Percentiles rank a stretch among this genome's conserved stretches.
These are phyloP conservation scores for Sturnira hondurensis DNA, from an alignment of 2,113 vertebrate species.

Conservation along the genomic window DNA sequence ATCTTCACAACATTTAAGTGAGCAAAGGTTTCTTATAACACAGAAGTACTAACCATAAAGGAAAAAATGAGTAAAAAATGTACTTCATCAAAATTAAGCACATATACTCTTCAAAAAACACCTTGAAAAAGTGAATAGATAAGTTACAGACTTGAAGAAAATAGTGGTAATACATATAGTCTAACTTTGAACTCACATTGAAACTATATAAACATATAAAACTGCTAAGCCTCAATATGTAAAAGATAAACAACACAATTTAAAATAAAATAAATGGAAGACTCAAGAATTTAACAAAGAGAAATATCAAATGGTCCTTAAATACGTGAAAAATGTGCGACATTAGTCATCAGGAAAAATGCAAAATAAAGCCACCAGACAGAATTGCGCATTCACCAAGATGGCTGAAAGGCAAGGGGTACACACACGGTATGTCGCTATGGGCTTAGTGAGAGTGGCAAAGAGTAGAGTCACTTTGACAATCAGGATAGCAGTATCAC, in stretches of 20 bases:
- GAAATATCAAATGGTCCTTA: background rate
- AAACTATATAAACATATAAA: background rate
- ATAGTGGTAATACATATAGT: background rate
- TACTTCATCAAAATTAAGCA: background rate
- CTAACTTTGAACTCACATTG: background rate
- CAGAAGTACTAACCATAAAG: background rate
- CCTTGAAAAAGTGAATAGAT: background rate
- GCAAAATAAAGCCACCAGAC: background rate
- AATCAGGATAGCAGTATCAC: background rate
- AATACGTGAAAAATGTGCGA: background rate
- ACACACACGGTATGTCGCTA: background rate
- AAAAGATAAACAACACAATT: background rate
- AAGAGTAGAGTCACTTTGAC: background rate
- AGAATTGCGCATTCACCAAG: background rate
- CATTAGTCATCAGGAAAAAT: background rate
- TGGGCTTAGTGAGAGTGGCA: background rate
- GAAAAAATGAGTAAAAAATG: background rate
- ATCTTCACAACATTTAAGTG: background rate
- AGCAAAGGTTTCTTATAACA: background rate
- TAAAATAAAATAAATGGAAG: background rate
- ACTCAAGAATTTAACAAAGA: background rate
- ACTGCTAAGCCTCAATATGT: background rate
- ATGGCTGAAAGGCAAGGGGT: background rate
- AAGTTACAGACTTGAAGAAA: background rate
- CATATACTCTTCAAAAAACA: background rate